A percentile compares a stretch with the other conserved stretches of the same genome.
Evolutionary conservation across 1,140 invertebrate genomes (phyloP).

Genomic region (Phenacoccus solenopsis): DNA sequence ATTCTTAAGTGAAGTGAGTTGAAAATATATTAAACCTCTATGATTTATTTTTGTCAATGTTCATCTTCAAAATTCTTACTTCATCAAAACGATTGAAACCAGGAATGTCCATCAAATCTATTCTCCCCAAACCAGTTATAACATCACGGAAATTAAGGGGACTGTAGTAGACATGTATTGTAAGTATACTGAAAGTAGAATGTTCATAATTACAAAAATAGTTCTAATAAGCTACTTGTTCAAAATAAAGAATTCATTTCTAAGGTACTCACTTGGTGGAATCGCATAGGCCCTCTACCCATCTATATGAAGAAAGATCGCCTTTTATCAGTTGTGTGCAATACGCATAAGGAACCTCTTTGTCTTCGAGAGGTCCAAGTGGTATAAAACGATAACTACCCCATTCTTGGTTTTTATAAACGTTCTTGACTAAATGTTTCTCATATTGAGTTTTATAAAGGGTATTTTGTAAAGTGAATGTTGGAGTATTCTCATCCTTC

Average conservation of each 20-base stretch:
- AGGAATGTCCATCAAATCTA: slow-evolving; percentile 33
- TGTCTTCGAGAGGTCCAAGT: slow-evolving; percentile 39
- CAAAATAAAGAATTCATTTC: too few species aligned
- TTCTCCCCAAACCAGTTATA: slow-evolving; percentile 59
- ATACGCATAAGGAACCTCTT: slow-evolving; percentile 54
- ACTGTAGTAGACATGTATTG: slow-evolving; percentile 41
- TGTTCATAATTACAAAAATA: slow-evolving; percentile 8
- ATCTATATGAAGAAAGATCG: slow-evolving; percentile 69
- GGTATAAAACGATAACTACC: slow-evolving; percentile 52
- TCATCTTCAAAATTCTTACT: too few species aligned
- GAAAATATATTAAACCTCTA: too few species aligned
- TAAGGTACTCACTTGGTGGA: slow-evolving; percentile 28
- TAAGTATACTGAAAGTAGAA: not conserved
- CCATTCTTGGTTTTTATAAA: slow-evolving; percentile 60
- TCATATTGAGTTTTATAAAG: slow-evolving; percentile 49
- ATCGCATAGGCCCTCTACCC: slow-evolving; percentile 38
- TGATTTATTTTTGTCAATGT: too few species aligned
- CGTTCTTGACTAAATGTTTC: slow-evolving; percentile 64
- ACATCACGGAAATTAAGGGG: slow-evolving; percentile 64
- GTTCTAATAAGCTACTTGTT: too few species aligned
- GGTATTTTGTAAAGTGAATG: slow-evolving; percentile 46
- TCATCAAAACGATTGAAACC: not conserved
- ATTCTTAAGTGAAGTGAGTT: not conserved
- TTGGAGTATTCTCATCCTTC: slow-evolving; percentile 47
- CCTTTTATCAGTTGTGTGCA: slow-evolving; percentile 65